Percentiles rank a stretch among this genome's conserved stretches.
These are phyloP conservation scores for Menidia menidia DNA, from an alignment of 2,797 vertebrate genomes.

Conservation along the genomic window DNA sequence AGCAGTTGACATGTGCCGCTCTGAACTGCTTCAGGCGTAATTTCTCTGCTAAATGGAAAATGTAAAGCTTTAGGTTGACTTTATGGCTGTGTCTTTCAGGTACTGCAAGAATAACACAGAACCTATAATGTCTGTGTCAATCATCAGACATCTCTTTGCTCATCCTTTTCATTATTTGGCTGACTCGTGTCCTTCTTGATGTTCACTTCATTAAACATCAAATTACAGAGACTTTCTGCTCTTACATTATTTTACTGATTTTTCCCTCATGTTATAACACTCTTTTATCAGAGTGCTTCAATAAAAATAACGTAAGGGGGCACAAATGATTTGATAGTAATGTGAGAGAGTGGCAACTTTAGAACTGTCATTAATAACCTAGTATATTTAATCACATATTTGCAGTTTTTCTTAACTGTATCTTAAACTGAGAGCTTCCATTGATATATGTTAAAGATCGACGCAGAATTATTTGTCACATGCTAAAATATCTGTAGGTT, in stretches of 20 bases:
- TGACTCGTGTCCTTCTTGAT: background rate
- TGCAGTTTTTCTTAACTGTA: constrained; percentile 2
- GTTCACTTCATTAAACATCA: constrained; percentile 3
- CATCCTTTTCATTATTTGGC: constrained; percentile 2
- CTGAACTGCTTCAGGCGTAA: constrained; percentile 50
- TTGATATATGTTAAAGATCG: background rate
- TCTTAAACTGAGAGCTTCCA: background rate
- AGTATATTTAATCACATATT: background rate
- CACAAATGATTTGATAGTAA: background rate
- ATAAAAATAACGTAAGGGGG: background rate
- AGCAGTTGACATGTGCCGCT: constrained; percentile 47
- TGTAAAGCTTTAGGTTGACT: constrained; percentile 9
- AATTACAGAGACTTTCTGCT: background rate
- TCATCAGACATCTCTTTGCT: constrained; percentile 26
- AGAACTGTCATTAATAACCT: background rate
- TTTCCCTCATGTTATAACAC: background rate
- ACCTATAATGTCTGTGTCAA: constrained; percentile 18
- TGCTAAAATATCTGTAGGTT: constrained; percentile 15
- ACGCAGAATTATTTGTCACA: constrained; percentile 17
- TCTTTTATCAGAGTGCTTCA: constrained; percentile 3
- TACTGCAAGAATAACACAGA: constrained; percentile 20
- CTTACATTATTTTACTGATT: background rate
- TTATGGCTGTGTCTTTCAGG: constrained; percentile 17
- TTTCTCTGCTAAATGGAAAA: constrained; percentile 23
- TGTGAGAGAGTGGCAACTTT: background rate